phyloP scores from a whole-genome alignment of 2,113 vertebrate genomes.

The Sebastes fasciatus region DNA sequence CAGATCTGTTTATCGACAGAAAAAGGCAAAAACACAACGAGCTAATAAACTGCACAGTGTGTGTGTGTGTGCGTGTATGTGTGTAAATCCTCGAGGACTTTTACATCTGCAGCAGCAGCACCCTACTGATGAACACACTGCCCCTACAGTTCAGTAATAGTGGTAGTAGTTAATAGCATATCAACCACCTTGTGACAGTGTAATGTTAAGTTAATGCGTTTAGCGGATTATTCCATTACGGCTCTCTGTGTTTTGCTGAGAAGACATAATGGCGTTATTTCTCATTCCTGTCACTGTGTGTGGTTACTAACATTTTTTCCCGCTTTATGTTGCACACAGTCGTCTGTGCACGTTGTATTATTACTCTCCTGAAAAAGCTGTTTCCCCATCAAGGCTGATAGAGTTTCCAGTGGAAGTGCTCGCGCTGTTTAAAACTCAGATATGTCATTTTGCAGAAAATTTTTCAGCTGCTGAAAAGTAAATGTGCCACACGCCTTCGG shows the following conservation, averaged over 20 bases:
- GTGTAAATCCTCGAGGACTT: constrained; percentile 42
- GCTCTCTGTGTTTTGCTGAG: constrained; percentile 63
- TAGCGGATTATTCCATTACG: constrained; percentile 76
- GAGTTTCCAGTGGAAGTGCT: constrained; percentile 54
- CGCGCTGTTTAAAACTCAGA: constrained; percentile 49
- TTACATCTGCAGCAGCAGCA: constrained; percentile 30
- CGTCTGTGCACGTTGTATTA: constrained; percentile 55
- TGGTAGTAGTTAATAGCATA: constrained; percentile 66
- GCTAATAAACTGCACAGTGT: constrained; percentile 42
- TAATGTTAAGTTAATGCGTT: constrained; percentile 79
- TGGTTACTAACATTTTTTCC: constrained; percentile 41
- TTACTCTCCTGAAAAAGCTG: constrained; percentile 57
- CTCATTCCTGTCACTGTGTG: constrained; percentile 75
- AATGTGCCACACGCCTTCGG: constrained; percentile 32
- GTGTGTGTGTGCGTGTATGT: neutral
- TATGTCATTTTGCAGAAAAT: constrained; percentile 53
- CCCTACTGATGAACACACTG: constrained; percentile 45
- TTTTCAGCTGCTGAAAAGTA: constrained; percentile 39
- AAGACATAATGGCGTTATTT: constrained; percentile 71
- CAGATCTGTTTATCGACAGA: constrained; percentile 83
- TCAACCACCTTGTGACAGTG: constrained; percentile 70
- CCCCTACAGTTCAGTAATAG: constrained; percentile 58
- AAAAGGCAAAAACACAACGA: constrained; percentile 77
- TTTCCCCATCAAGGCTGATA: constrained; percentile 61
- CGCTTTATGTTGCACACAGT: constrained; percentile 36